A percentile compares a stretch with the other conserved stretches of the same genome.
phyloP scores from a whole-genome alignment of 92 coral and sea anemone species.

The Diadumene lineata region DNA sequence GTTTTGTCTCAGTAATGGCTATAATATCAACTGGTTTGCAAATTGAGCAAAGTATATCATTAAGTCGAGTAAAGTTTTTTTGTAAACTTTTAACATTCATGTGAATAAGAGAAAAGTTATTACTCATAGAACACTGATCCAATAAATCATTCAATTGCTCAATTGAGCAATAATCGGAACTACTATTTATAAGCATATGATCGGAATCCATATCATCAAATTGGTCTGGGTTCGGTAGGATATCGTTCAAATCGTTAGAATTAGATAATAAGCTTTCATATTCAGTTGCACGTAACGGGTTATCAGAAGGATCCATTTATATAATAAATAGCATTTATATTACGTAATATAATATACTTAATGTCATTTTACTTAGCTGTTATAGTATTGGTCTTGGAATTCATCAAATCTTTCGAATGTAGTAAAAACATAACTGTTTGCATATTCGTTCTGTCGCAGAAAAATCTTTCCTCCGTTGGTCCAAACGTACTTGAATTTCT shows the following conservation, averaged over 20 bases:
- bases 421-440: no score
- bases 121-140: neutral
- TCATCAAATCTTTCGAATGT: neutral
- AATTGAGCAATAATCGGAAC: constrained; percentile 23
- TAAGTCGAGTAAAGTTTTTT: neutral
- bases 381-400: neutral
- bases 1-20: neutral
- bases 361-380: neutral
- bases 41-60: neutral
- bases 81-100: neutral
- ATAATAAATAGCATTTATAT: neutral
- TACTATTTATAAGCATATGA: constrained; percentile 21
- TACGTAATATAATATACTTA: neutral
- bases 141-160: neutral
- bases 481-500: constrained; percentile 22
- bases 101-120: neutral
- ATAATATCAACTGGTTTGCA: neutral
- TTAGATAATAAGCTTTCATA: no score
- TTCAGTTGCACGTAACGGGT: no score
- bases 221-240: constrained; percentile 40
- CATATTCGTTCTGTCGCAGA: neutral
- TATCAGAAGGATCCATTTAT: neutral
- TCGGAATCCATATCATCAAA: constrained; percentile 44
- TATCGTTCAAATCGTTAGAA: constrained; percentile 1
- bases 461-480: constrained; percentile 6